phyloP scores from a whole-genome alignment of 2,797 vertebrate species.

The Lagodon rhomboides region DNA sequence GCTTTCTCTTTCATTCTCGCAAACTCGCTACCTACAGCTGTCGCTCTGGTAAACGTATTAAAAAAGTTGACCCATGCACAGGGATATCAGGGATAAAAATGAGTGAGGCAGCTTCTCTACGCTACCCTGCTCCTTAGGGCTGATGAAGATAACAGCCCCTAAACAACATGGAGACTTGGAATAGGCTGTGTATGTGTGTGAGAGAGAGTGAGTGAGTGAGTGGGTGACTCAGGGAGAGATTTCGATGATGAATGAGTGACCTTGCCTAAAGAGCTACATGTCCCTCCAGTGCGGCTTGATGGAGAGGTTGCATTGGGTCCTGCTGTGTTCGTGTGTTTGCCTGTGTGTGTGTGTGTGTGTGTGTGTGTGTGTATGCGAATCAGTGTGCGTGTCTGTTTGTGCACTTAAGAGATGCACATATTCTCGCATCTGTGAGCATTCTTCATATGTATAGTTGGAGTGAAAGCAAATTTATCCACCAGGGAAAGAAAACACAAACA shows the following conservation, averaged over 20 bases:
- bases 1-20: slow-evolving; percentile 32
- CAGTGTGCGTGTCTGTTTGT: slow-evolving; percentile 14
- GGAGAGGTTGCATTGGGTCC: slow-evolving; percentile 59
- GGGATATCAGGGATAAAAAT: slow-evolving; percentile 45
- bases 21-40: slow-evolving; percentile 43
- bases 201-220: slow-evolving; percentile 28
- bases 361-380: slow-evolving; percentile 11
- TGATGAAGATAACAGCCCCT: slow-evolving; percentile 69
- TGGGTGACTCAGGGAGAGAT: slow-evolving; percentile 61
- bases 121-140: slow-evolving; percentile 51
- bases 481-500: slow-evolving; percentile 67
- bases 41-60: slow-evolving; percentile 33
- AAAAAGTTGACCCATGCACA: slow-evolving; percentile 54
- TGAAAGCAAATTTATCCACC: slow-evolving; percentile 64
- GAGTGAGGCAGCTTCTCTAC: slow-evolving; percentile 37
- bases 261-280: slow-evolving; percentile 77
- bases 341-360: slow-evolving; percentile 17
- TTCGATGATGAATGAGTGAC: slow-evolving; percentile 80
- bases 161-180: slow-evolving; percentile 48
- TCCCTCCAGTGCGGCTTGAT: slow-evolving; percentile 66
- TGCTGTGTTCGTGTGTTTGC: slow-evolving; percentile 49
- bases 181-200: slow-evolving; percentile 1
- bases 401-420: slow-evolving; percentile 49
- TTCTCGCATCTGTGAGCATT: slow-evolving; percentile 56
- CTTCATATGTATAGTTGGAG: slow-evolving; percentile 60